Evolutionary conservation across 2,113 vertebrate species (phyloP).

Genomic region (Rhagologus leucostigma): DNA sequence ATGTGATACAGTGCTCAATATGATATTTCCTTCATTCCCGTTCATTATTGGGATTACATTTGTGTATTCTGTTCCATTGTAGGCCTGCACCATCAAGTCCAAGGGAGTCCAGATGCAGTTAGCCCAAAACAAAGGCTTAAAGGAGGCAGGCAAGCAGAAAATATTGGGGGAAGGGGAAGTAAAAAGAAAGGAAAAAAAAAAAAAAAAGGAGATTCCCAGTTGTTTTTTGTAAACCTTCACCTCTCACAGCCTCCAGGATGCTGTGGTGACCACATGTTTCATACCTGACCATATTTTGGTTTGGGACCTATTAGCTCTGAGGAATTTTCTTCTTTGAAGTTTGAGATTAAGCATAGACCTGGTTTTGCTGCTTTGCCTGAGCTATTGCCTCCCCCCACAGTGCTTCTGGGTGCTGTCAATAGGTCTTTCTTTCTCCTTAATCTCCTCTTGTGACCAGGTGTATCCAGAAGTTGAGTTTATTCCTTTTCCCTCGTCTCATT

Average conservation of each 20-base stretch:
- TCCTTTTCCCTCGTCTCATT: not conserved
- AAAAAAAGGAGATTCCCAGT: not conserved
- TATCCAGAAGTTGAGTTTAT: not conserved
- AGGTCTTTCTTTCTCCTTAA: not conserved
- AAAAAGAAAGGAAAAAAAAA: not conserved
- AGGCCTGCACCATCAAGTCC: not conserved
- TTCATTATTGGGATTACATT: constrained; percentile 8
- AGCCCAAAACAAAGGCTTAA: constrained; percentile 18
- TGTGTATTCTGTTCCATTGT: not conserved
- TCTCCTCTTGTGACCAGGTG: not conserved
- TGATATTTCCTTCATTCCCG: not conserved
- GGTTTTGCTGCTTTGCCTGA: not conserved
- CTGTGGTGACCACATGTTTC: constrained; percentile 56
- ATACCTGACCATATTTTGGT: constrained; percentile 38
- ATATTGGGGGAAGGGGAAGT: not conserved
- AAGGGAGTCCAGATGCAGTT: not conserved
- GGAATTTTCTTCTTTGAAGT: constrained; percentile 45
- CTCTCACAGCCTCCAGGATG: not conserved
- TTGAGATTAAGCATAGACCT: not conserved
- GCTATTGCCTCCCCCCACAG: not conserved
- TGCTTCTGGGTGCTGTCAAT: not conserved
- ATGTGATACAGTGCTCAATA: constrained; percentile 6
- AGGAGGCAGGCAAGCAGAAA: not conserved
- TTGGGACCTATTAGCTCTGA: constrained; percentile 38
- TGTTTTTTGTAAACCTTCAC: not conserved